Base-by-base conservation (phyloP, 2,888 invertebrate species). In the Ceraclea dissimilis region DNA sequence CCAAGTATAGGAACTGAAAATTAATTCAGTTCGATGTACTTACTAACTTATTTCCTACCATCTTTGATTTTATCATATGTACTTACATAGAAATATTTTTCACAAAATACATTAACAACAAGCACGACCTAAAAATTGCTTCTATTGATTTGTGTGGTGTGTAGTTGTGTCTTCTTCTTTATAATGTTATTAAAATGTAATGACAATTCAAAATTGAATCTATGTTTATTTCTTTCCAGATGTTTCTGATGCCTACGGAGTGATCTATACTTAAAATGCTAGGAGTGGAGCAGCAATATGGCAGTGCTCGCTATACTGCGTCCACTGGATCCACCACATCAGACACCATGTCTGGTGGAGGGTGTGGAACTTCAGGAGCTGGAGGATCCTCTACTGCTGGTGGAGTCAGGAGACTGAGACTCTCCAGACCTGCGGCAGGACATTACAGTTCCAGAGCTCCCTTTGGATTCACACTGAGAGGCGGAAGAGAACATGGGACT, bases 401-500 rank as follows among this genome's bases (percentile, higher is more conserved):
- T 20, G 49, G 52, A 55, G 70, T 77, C 59, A 74, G 78, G 44
- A 71, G 71, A 1, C 70, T 77, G 57, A 69, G 76, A 4, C 65
- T 77, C 56, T 67, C 76, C 66, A 72, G 76, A 17, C 75, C 76
- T 58, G 68, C 75, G 43, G 68, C 75, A 47, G 69, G 73, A 6
- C 83, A 86, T 5, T 84, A 85, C 18, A 43, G 47, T 26, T 71
- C 75, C 62, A 68, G 76, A 46, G 55, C 61, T 5, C 69, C 74
- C 4, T 86, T 88, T 66, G 92, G 92, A 1, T 92, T 93, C 71
- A 85, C 90, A 2, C 73, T 93, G 56, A 80, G 92, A 2, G 92
- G 93, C 22, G 95, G 96, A 16, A 81, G 86, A 62, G 96, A 96
- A 69, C 91, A 93, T 69, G 88, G 90, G 20, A 90, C 93, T 0